A percentile compares a stretch with the other conserved stretches of the same genome.
phyloP scores from a whole-genome alignment of 2,113 vertebrate genomes.

The Morone saxatilis region DNA sequence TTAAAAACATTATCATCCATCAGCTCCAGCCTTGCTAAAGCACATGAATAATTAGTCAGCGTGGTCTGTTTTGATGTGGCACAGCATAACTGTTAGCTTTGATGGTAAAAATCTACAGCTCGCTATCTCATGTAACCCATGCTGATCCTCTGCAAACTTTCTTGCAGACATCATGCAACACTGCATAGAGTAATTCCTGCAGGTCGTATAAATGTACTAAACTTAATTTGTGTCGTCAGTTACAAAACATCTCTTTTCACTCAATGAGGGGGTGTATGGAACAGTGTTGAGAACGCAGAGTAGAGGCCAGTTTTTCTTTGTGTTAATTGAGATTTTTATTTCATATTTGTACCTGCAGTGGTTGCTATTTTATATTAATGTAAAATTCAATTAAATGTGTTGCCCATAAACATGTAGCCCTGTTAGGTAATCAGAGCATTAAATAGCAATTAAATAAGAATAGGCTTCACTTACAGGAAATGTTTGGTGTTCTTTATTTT shows the following conservation, averaged over 20 bases:
- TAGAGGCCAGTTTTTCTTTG: not conserved
- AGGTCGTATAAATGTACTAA: constrained; percentile 9
- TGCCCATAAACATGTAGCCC: too few species aligned
- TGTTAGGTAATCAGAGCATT: not conserved
- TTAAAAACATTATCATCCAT: constrained; percentile 72
- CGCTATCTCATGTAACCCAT: constrained; percentile 24
- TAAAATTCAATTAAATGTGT: constrained; percentile 21
- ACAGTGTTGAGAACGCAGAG: not conserved
- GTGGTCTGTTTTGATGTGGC: constrained; percentile 59
- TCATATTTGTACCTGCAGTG: not conserved
- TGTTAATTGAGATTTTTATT: not conserved
- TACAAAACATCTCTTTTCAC: not conserved
- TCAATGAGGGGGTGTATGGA: not conserved
- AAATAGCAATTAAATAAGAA: not conserved
- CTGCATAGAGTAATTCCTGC: constrained; percentile 16
- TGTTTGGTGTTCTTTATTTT: not conserved
- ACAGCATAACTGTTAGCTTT: constrained; percentile 56
- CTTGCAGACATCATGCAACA: constrained; percentile 19
- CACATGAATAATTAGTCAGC: constrained; percentile 71
- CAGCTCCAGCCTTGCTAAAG: constrained; percentile 56
- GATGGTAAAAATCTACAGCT: constrained; percentile 44
- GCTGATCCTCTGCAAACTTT: constrained; percentile 35
- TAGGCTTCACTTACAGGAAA: not conserved
- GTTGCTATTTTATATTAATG: not conserved
- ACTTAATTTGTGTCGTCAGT: constrained; percentile 12